phyloP scores from a whole-genome alignment of 2,797 vertebrate genomes.

The Numenius phaeopus region DNA sequence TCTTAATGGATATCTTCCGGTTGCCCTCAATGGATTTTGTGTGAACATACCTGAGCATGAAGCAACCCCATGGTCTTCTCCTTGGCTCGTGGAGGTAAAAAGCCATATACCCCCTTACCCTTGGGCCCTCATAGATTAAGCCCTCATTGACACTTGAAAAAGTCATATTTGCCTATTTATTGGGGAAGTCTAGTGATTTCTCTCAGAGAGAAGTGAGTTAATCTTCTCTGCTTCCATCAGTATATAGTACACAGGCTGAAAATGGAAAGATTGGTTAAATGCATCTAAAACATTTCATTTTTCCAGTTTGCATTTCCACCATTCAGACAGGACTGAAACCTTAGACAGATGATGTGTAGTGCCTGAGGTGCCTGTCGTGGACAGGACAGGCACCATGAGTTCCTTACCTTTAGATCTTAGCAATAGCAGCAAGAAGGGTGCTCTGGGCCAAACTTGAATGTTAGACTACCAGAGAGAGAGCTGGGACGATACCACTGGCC shows the following conservation, averaged over 20 bases:
- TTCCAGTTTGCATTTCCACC: background rate
- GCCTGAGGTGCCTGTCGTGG: background rate
- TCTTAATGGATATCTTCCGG: background rate
- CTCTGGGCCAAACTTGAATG: background rate
- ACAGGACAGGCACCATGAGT: background rate
- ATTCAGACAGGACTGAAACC: background rate
- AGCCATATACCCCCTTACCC: background rate
- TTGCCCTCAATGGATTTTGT: background rate
- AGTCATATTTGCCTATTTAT: background rate
- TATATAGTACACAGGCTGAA: background rate
- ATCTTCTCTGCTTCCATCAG: background rate
- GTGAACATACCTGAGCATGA: background rate
- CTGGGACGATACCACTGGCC: background rate
- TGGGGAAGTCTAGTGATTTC: background rate
- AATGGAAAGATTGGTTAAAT: background rate
- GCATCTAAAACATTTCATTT: background rate
- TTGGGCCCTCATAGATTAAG: background rate
- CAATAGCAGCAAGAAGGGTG: background rate
- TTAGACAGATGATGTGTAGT: background rate
- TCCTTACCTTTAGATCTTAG: background rate
- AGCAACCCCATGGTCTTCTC: background rate
- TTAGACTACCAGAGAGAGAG: background rate
- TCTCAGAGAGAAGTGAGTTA: background rate
- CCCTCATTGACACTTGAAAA: background rate
- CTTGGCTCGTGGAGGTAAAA: background rate